Evolutionary conservation across 2,113 vertebrate species (phyloP).

Genomic region (Cynopterus brachyotis): DNA sequence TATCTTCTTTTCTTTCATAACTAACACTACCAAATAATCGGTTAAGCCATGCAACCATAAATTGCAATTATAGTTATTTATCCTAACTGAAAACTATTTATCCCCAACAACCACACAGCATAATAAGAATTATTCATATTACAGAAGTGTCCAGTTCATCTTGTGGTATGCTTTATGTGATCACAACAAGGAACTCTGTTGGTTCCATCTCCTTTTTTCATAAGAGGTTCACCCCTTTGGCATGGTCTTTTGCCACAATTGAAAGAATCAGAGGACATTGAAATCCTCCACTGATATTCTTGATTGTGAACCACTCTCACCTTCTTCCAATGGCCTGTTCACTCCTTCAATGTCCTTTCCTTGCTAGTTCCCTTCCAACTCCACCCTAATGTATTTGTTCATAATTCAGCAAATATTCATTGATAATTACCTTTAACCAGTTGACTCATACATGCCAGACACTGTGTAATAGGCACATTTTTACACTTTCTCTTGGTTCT

Average conservation of each 20-base stretch:
- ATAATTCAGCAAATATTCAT: not conserved
- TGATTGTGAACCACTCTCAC: not conserved
- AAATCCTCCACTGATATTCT: not conserved
- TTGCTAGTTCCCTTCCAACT: not conserved
- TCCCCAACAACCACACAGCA: not conserved
- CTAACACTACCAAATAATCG: not conserved
- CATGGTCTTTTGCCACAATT: not conserved
- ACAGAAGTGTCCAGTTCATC: not conserved
- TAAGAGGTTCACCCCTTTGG: not conserved
- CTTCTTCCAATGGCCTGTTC: not conserved
- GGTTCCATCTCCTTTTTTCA: not conserved
- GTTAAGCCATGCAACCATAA: not conserved
- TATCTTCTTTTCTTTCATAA: not conserved
- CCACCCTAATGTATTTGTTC: not conserved
- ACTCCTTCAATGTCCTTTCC: not conserved
- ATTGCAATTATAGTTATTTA: not conserved
- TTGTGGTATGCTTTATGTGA: not conserved
- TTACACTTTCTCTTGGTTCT: not conserved
- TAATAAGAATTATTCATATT: not conserved
- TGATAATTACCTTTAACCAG: not conserved
- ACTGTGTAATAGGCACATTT: not conserved
- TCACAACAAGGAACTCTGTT: not conserved
- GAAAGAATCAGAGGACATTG: not conserved
- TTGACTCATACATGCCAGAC: not conserved
- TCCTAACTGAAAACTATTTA: not conserved